Conservation (phyloP, 2,797 vertebrate species). For the Sylvilagus floridanus region DNA sequence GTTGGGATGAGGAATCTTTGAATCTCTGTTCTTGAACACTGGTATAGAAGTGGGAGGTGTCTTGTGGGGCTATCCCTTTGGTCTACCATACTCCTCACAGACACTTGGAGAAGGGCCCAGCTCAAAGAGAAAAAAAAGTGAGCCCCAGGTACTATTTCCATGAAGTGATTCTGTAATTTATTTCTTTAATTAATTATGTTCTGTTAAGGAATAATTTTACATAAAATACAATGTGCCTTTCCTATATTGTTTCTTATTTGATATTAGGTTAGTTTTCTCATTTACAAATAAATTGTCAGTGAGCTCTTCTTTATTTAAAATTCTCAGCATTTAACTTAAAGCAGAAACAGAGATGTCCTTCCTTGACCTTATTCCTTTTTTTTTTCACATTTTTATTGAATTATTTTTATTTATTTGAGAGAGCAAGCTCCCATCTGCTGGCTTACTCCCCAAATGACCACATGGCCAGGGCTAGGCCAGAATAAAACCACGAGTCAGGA, state of each 20-base stretch:
- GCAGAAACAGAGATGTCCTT: neutral
- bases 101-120: neutral
- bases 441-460: too few relatives aligned
- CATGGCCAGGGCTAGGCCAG: too few relatives aligned
- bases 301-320: neutral
- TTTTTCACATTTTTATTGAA: too few relatives aligned
- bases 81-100: neutral
- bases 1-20: neutral
- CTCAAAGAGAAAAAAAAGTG: neutral
- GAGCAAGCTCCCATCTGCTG: too few relatives aligned
- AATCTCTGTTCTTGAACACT: neutral
- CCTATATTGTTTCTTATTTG: constrained; percentile 19
- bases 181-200: constrained; percentile 12
- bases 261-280: neutral
- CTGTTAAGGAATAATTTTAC: constrained; percentile 25
- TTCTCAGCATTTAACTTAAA: constrained; percentile 57
- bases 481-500: too few relatives aligned
- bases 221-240: constrained; percentile 11
- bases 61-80: neutral
- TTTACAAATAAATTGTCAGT: constrained; percentile 16
- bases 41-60: neutral
- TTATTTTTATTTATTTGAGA: too few relatives aligned
- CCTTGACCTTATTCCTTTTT: neutral
- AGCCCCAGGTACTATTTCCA: constrained; percentile 7
- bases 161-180: constrained; percentile 35